Evolutionary conservation across 2,888 invertebrate species (phyloP), one percentile per base, ranked within the genome.

Genomic region (Entomobrya proxima): DNA sequence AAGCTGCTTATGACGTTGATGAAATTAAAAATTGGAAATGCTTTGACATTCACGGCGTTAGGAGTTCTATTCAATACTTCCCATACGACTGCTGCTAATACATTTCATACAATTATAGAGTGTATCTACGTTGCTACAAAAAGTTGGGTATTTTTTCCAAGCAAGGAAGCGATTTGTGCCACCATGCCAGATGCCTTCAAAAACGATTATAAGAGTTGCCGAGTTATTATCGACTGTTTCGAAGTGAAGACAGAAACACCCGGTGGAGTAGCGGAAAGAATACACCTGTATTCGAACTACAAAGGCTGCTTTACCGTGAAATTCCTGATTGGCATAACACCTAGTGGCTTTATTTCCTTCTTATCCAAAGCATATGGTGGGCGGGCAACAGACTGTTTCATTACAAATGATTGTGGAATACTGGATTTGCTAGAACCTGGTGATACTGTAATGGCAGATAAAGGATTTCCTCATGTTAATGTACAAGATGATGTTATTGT

Each of bases 291-390:
- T 50, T 89, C 87, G 0, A 50, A 79, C 7, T 89, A 89, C 58
- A 89, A 89, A 47, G 9, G 82, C 4, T 52, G 55, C 2, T 85
- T 76, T n/a, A 89, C 89, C 0, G 81, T 86, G 0, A 89, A 89
- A 61, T 88, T 77, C 52, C 50, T 89, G 67, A 81, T 88, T 18
- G 89, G 83, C 6, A 86, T 87, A 7, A 78, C 85, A n/a, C 89
- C 88, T 0, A 69, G 52, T 32, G 89, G 89, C 0, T 37, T 84
- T 9, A 85, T 89, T 15, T 50, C 86, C 11, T 88, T 88, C n/a
- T 27, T 89, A 1, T 88, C 87, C 30, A 52, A 86, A 24, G 86
- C 77, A 11, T 89, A 87, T 58, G 89, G 88, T 18, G 89, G 87
- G 4, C 35, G 87, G 44, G 27, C 86, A 5, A 86, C 87, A 0